A percentile compares a stretch with the other conserved stretches of the same genome.
Evolutionary conservation across 2,888 invertebrate genomes (phyloP).

Genomic region (Elegia similella): DNA sequence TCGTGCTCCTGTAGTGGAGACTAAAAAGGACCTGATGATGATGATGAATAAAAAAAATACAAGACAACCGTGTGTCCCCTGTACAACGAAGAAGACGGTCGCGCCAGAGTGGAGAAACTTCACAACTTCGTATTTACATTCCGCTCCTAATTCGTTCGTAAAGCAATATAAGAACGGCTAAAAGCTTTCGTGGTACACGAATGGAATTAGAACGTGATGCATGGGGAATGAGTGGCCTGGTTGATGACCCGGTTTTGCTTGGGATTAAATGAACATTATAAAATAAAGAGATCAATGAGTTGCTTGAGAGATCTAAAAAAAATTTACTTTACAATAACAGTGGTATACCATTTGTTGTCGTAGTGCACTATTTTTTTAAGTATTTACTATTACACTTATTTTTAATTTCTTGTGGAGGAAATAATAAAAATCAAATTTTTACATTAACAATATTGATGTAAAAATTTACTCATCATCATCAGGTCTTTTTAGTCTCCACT

Average conservation of each 20-base stretch:
- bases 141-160: constrained; percentile 32
- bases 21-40: no score
- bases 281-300: neutral
- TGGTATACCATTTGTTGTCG: no score
- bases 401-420: no score
- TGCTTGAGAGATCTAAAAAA: no score
- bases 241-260: neutral
- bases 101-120: constrained; percentile 30
- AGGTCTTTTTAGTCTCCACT: no score
- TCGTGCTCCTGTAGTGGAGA: no score
- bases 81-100: constrained; percentile 29
- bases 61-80: neutral
- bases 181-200: constrained; percentile 16
- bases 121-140: constrained; percentile 43
- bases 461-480: no score
- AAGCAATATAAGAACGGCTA: constrained; percentile 24
- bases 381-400: no score
- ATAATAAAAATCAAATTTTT: no score
- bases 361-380: no score
- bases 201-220: constrained; percentile 10
- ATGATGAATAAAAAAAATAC: neutral
- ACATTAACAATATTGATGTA: no score
- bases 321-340: no score
- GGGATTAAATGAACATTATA: neutral
- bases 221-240: neutral